Base-by-base conservation (phyloP, 2,797 vertebrate species). In the Characodon lateralis region DNA sequence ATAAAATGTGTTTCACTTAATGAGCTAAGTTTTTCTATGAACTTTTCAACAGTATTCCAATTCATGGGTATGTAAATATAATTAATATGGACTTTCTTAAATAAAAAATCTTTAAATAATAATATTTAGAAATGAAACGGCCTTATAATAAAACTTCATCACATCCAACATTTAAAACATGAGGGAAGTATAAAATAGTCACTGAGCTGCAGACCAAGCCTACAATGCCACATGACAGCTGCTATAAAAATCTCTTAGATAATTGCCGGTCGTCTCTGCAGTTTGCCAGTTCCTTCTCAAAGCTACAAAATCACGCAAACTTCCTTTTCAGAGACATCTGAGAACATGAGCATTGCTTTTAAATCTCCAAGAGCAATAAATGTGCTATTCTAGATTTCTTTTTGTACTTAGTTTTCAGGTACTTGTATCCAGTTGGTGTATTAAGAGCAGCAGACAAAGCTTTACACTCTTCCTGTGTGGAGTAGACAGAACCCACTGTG, bases 171-270 rank as follows among this genome's bases (percentile, higher is more conserved):
- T n/a, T 14, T 46, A 24, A 26, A 69, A 16, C 66, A 70, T 26
- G 66, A 48, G 43, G 66, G 26, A 8, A 18, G n/a, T n/a, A 70
- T 70, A 70, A 70, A 48, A 26, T 8, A 43, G 4, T 46, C 13
- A 5, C n/a, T 20, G 22, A 43, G 65, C 65, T 46, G 66, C 24
- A 48, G 13, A 26, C 41, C 13, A 3, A 35, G 13, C 6, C 41
- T 16, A 26, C 12, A 13, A 43, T 68, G 66, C 39, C 66, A 46
- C 39, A 70, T 70, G n/a, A 48, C 66, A 26, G 66, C 66, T 70
- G 66, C 66, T 70, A 70, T 70, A 70, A 48, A 70, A 70, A 70
- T 1, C 43, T 70, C 66, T 22, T 26, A 13, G 66, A 70, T 70
- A 48, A 70, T 48, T 70, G 43, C 66, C n/a, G 43, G 41, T 48